A percentile compares a stretch with the other conserved stretches of the same genome.
These are phyloP conservation scores for Siderastrea siderea DNA, from an alignment of 92 coral and sea anemone species.

Conservation along the genomic window DNA sequence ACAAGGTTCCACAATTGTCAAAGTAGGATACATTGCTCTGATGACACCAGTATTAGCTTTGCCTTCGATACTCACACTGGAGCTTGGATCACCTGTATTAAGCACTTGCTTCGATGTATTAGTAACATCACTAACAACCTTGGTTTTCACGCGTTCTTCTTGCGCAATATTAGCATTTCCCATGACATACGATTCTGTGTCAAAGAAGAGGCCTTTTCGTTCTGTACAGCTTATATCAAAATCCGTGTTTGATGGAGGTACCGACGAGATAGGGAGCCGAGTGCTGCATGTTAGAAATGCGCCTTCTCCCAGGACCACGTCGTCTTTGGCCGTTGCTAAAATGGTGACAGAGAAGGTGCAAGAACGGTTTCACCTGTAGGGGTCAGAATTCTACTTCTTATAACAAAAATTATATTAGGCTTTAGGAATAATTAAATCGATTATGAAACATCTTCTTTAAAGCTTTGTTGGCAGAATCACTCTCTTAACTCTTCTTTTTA, in stretches of 20 bases:
- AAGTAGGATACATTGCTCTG: not conserved
- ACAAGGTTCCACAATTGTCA: not conserved
- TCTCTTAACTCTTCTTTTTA: no score
- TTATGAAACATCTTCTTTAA: no score
- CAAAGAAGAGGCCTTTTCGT: not conserved
- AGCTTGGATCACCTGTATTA: not conserved
- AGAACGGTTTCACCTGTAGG: slow-evolving; percentile 73
- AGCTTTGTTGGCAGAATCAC: no score
- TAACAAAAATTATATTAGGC: no score
- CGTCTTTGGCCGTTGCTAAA: slow-evolving; percentile 93
- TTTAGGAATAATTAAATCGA: no score
- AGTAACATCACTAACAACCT: not conserved
- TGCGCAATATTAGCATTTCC: not conserved
- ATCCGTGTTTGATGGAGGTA: slow-evolving; percentile 90
- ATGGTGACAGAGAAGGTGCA: slow-evolving; percentile 88
- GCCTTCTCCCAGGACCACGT: slow-evolving; percentile 98
- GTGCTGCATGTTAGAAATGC: slow-evolving; percentile 96
- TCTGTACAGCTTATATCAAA: not conserved
- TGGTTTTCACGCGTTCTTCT: no score
- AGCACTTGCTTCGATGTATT: no score
- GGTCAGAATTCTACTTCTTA: no score
- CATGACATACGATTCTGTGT: not conserved
- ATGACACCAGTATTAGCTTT: not conserved
- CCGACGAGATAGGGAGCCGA: slow-evolving; percentile 88
- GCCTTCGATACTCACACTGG: not conserved